phyloP scores from a whole-genome alignment of 2,113 vertebrate genomes.

The Podarcis cretensis region DNA sequence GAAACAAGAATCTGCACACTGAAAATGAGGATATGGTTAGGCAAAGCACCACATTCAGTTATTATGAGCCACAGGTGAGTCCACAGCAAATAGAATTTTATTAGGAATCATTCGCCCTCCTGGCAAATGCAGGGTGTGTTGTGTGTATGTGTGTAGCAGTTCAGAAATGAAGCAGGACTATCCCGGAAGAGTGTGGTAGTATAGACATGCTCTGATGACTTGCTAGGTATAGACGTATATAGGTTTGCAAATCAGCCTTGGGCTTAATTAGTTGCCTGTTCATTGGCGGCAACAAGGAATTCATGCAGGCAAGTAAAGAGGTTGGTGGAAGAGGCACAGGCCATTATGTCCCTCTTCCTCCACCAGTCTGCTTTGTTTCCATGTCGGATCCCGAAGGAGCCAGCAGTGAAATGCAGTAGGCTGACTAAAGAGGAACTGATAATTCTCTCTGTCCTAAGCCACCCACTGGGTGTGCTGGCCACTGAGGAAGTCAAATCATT shows the following conservation, averaged over 20 bases:
- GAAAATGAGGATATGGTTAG: constrained; percentile 25
- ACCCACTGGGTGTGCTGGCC: too few species aligned
- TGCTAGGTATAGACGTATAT: background rate
- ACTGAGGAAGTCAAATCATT: background rate
- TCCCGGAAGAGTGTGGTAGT: background rate
- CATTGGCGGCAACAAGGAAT: background rate
- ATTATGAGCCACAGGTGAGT: constrained; percentile 53
- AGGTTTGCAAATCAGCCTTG: background rate
- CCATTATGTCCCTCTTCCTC: too few species aligned
- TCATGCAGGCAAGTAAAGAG: background rate
- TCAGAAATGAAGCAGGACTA: background rate
- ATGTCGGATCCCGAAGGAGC: background rate
- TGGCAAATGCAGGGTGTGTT: too few species aligned
- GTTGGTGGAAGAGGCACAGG: background rate
- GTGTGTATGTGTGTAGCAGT: too few species aligned
- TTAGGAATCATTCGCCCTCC: background rate
- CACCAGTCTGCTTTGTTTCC: background rate
- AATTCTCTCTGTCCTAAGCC: too few species aligned
- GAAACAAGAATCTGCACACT: background rate
- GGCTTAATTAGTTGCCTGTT: background rate
- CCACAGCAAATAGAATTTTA: background rate
- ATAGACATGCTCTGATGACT: background rate
- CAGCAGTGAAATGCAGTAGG: too few species aligned
- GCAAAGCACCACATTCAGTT: background rate
- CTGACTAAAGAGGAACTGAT: too few species aligned